Conservation (phyloP, 2,113 vertebrate genomes). For the Rhipidura dahli region DNA sequence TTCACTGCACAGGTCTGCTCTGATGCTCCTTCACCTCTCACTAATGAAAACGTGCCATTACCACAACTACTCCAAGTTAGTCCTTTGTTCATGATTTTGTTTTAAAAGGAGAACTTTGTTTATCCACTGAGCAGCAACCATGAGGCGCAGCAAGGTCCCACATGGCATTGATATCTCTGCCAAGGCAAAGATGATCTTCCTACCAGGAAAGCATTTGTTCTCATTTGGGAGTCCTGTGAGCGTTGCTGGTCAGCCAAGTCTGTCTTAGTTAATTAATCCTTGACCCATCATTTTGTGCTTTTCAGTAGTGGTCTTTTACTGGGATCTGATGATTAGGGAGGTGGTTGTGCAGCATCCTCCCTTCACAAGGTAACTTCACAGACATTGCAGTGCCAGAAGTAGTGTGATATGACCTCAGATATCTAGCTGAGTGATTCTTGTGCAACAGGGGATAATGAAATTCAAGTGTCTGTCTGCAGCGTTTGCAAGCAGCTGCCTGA, state of each 20-base stretch:
- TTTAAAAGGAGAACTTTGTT: background rate
- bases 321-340: background rate
- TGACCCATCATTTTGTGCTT: background rate
- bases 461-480: background rate
- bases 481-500: background rate
- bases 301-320: background rate
- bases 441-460: background rate
- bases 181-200: background rate
- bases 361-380: background rate
- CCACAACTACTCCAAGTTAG: background rate
- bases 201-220: background rate
- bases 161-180: accelerated
- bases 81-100: background rate
- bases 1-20: background rate
- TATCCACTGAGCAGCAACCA: background rate
- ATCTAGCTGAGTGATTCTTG: background rate
- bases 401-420: background rate
- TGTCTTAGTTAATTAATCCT: background rate
- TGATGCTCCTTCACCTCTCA: background rate
- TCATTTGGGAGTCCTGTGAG: background rate
- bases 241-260: background rate
- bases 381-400: background rate
- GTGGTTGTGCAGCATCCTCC: background rate
- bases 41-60: background rate
- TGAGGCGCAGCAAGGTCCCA: accelerated